Evolutionary conservation across 2,888 invertebrate species (phyloP), one percentile per base, ranked within the genome.

Genomic region (Heliconius cydno): DNA sequence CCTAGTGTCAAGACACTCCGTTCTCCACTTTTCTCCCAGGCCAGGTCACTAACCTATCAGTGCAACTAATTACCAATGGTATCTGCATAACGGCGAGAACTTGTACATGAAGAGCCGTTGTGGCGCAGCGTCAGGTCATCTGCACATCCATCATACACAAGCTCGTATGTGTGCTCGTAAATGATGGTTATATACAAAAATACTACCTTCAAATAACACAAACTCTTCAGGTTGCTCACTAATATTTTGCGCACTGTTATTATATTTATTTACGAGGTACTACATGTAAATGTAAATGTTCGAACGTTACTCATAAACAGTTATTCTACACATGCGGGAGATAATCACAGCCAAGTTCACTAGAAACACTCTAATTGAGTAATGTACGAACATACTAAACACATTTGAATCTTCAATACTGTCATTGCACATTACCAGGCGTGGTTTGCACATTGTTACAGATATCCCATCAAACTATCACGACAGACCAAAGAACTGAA

Each of bases 401-500:
- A 19, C 10, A 3, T 70, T 9, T 52, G 5, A 9, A n/a, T 25
- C 3, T 57, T 60, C 30, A 73, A 73, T 15, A n/a, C 34, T 73
- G 75, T 75, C 25, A 80, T 70, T 77, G 80, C 74, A 79, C 85
- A 81, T 82, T 84, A 84, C 82, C 85, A 84, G 85, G 86, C 73
- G 79, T 82, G 86, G 77, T 87, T 84, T 90, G 88, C 90, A 87
- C 88, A 86, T 89, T 92, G 91, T 93, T 92, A 84, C 92, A 92
- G 92, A 90, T 92, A 88, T 87, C 84, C 82, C 87, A 85, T 93
- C 87, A 89, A 88, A 87, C 91, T 91, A 84, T 87, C 91, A 88
- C 90, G 89, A 86, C 88, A 91, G 85, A 91, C 90, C 83, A 90
- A 89, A 83, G 88, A 90, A 87, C 90, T 92, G 73, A 91, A 92